Evolutionary conservation across 1,140 invertebrate genomes (phyloP).

Genomic region (Probaryconus sp.): DNA sequence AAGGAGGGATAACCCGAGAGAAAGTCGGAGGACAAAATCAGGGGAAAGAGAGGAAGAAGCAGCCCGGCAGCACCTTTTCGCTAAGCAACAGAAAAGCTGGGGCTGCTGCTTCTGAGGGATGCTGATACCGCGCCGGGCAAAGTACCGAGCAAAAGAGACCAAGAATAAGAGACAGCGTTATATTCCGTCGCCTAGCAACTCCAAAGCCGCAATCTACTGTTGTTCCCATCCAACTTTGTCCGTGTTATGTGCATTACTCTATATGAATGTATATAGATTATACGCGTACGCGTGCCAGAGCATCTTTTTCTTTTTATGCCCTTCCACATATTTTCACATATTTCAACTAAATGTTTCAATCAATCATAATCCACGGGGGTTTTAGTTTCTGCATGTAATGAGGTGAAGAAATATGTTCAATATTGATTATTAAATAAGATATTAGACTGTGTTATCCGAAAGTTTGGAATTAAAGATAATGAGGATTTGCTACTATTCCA

Average conservation of each 20-base stretch:
- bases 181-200: slow-evolving; percentile 58
- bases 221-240: slow-evolving; percentile 29
- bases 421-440: no score
- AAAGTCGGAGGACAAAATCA: slow-evolving; percentile 30
- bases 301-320: background rate
- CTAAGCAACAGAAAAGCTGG: background rate
- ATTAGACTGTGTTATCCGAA: no score
- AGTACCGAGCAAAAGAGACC: slow-evolving; percentile 18
- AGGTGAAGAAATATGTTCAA: no score
- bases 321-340: background rate
- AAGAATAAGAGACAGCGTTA: slow-evolving; percentile 33
- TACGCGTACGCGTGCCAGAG: slow-evolving; percentile 9
- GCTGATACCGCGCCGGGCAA: slow-evolving; percentile 14
- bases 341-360: slow-evolving; percentile 1
- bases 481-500: no score
- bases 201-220: slow-evolving; percentile 39
- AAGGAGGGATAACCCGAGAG: slow-evolving; percentile 21
- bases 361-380: no score
- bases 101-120: slow-evolving; percentile 41
- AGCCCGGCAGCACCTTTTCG: slow-evolving; percentile 34
- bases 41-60: slow-evolving; percentile 14
- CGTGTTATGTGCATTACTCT: slow-evolving; percentile 10
- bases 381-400: background rate
- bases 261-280: slow-evolving; percentile 9
- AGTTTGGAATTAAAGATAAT: no score